Base-by-base conservation (phyloP, 2,888 invertebrate genomes). In the Drosophila quinaria region DNA sequence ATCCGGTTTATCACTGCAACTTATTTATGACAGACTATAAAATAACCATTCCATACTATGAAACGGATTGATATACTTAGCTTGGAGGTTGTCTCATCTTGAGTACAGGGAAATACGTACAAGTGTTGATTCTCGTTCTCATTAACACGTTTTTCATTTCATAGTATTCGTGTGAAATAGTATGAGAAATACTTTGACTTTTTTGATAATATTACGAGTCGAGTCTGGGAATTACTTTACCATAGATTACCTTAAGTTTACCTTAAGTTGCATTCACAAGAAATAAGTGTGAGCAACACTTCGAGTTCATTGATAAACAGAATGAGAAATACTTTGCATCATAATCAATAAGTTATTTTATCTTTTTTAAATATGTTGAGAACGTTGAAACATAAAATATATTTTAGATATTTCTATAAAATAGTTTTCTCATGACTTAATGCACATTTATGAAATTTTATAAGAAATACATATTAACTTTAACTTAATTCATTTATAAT, bases 1-100 rank as follows among this genome's bases (percentile, higher is more conserved):
- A 81, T 80, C 81, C 81, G 79, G 79, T 71, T 80, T 81, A 71
- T 80, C 68, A 42, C 47, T 52, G 56, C 46, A 35, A 22, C 50
- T 35, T 13, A 15, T 9, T 39, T 39, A 44, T 44, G 44, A 22
- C 44, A 8, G 44, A 22, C 44, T 47, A 29, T 47, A 15, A 15
- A 35, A 35, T 35, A n/a, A n/a, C n/a, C n/a, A n/a, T n/a, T n/a
- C n/a, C n/a, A n/a, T n/a, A n/a, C 25, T 6, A 35, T 63, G 31
- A 39, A 51, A 51, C 35, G 37, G 22, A 50, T 17, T 15, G 31
- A 3, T 31, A 31, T 31, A 29, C 29, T 4, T 25, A 25, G 33
- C 33, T 9, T 42, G 49, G 15, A 63, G 58, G 17, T 51, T 64
- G 63, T 19, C 35, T 64, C 65, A 46, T 33, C 37, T 46, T 31